These are phyloP conservation scores for Lathronympha strigana DNA, from an alignment of 2,888 invertebrate species.

Conservation along the genomic window DNA sequence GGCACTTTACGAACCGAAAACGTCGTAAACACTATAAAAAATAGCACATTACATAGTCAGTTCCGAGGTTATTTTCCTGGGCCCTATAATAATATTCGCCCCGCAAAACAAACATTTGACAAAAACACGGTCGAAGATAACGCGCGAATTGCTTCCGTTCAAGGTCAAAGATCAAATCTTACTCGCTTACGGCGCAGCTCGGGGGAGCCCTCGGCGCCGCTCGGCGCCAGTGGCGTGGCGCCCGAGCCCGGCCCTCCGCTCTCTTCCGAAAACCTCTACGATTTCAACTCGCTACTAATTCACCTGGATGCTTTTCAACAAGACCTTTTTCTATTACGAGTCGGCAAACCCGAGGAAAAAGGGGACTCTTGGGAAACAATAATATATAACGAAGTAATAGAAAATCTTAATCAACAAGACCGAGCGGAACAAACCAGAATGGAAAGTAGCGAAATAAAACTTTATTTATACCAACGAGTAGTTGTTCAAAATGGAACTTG, in stretches of 20 bases:
- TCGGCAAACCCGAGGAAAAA: conserved; percentile 7
- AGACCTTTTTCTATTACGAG: conserved; percentile 29
- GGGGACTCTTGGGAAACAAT: conserved; percentile 23
- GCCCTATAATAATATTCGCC: conserved; percentile 34
- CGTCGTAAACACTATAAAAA: conserved; percentile 48
- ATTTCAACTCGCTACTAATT: conserved; percentile 40
- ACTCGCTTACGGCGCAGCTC: conserved; percentile 38
- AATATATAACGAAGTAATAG: conserved; percentile 37
- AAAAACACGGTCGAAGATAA: conserved; percentile 32
- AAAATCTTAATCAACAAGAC: conserved; percentile 29
- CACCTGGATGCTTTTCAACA: conserved; percentile 46
- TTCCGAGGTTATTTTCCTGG: conserved; percentile 37
- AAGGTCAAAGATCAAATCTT: conserved; percentile 40
- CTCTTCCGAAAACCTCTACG: conserved; percentile 44
- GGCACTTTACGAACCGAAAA: conserved; percentile 42
- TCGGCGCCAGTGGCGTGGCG: neutral
- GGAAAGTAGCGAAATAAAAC: conserved; percentile 26
- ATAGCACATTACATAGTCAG: conserved; percentile 41
- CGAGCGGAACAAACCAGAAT: conserved; percentile 30
- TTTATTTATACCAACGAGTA: conserved; percentile 32
- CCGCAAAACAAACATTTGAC: conserved; percentile 26
- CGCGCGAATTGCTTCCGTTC: conserved; percentile 43
- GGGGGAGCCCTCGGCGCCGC: neutral
- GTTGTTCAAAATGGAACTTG: conserved; percentile 16
- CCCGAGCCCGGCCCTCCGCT: conserved; percentile 44